Evolutionary conservation across 2,797 vertebrate genomes (phyloP).

Genomic region (Morelia viridis): DNA sequence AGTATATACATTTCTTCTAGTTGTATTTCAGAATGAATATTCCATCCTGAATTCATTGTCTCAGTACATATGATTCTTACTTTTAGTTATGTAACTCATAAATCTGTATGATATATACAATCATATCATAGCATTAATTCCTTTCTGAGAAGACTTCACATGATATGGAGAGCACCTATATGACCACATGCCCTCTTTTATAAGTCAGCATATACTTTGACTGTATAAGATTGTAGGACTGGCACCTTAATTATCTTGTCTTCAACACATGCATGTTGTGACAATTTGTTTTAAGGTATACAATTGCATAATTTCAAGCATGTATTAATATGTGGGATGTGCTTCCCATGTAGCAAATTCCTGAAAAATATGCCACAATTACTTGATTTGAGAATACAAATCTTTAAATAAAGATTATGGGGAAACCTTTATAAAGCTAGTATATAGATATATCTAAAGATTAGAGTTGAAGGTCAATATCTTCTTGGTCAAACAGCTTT

Average conservation of each 20-base stretch:
- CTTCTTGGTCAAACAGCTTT: slow-evolving; percentile 22
- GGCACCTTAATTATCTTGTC: background rate
- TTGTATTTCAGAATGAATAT: slow-evolving; percentile 19
- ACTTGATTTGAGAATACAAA: background rate
- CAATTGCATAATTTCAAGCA: background rate
- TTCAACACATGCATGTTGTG: background rate
- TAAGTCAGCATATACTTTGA: background rate
- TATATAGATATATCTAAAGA: background rate
- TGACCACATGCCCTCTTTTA: background rate
- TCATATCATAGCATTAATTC: background rate
- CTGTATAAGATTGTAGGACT: background rate
- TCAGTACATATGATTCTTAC: background rate
- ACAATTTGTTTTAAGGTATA: background rate
- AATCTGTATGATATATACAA: background rate
- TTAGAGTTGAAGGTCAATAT: slow-evolving; percentile 13
- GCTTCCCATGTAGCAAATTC: background rate
- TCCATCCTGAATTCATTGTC: background rate
- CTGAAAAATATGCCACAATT: background rate
- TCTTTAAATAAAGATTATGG: slow-evolving; percentile 7
- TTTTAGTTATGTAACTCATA: background rate
- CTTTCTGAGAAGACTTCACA: background rate
- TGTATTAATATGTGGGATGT: background rate
- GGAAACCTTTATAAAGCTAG: background rate
- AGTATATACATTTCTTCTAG: slow-evolving; percentile 20
- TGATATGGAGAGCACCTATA: background rate